phyloP scores from a whole-genome alignment of 2,888 invertebrate species.

The Formica aserva region DNA sequence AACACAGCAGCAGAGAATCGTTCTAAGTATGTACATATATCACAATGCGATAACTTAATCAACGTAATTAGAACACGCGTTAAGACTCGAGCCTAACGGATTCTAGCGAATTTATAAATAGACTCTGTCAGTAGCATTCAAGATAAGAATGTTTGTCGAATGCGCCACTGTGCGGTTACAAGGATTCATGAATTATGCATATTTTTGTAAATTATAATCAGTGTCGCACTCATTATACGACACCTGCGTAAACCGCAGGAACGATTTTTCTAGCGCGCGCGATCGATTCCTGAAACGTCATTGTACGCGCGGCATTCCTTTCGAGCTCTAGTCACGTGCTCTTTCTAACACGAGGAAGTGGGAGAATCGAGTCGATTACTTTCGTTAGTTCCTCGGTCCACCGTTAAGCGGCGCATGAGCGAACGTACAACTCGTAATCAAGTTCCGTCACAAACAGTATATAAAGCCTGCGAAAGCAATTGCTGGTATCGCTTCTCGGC shows the following conservation, averaged over 20 bases:
- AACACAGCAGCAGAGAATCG: background rate
- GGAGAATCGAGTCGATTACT: background rate
- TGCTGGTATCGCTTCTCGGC: constrained; percentile 3
- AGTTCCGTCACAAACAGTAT: background rate
- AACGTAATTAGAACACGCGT: background rate
- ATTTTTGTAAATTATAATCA: constrained; percentile 25
- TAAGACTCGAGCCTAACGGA: background rate
- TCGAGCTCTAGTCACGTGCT: background rate
- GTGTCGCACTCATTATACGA: constrained; percentile 20
- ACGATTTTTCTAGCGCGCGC: constrained; percentile 15
- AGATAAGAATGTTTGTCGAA: constrained; percentile 31
- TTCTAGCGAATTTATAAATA: constrained; percentile 29
- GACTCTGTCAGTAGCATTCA: background rate
- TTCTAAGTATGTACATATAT: background rate
- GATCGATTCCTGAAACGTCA: constrained; percentile 21
- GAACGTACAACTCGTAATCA: background rate
- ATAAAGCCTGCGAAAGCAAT: background rate
- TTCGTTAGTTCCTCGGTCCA: background rate
- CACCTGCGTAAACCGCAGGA: constrained; percentile 33
- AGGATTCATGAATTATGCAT: constrained; percentile 43
- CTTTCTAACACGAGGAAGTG: background rate
- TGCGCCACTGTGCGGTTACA: constrained; percentile 3
- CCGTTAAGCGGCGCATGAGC: background rate
- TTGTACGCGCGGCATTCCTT: constrained; percentile 18
- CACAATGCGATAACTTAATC: background rate